Percentiles rank a stretch among this genome's conserved stretches.
These are phyloP conservation scores for Calyptomena viridis DNA, from an alignment of 2,113 vertebrate species.

Conservation along the genomic window DNA sequence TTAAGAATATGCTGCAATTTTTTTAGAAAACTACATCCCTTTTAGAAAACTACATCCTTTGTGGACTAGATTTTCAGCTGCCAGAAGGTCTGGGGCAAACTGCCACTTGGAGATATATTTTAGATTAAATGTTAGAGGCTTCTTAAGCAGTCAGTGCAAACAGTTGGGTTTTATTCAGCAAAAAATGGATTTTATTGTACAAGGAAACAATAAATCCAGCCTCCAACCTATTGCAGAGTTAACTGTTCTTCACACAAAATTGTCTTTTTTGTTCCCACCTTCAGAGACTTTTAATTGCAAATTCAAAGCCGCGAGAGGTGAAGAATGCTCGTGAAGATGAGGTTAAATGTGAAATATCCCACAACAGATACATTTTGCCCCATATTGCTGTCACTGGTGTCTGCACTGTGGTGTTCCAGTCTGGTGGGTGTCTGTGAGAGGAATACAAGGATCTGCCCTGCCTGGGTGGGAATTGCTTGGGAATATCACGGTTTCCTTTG, in stretches of 20 bases:
- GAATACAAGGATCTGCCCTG: accelerated
- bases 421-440: background rate
- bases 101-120: background rate
- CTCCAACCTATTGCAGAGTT: background rate
- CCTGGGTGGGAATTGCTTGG: background rate
- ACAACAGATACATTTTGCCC: background rate
- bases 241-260: background rate
- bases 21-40: background rate
- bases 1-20: background rate
- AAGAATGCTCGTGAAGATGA: background rate
- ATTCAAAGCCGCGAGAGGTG: background rate
- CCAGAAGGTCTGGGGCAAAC: background rate
- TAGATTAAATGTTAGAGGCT: background rate
- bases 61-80: background rate
- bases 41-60: background rate
- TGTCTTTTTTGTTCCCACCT: background rate
- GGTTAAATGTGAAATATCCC: background rate
- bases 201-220: background rate
- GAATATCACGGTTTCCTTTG: background rate
- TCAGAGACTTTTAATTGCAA: background rate
- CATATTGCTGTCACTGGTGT: background rate
- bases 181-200: background rate
- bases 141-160: background rate
- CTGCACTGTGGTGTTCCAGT: background rate
- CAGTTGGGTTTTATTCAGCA: background rate